phyloP scores from a whole-genome alignment of 2,113 vertebrate species.

The Oncorhynchus nerka region DNA sequence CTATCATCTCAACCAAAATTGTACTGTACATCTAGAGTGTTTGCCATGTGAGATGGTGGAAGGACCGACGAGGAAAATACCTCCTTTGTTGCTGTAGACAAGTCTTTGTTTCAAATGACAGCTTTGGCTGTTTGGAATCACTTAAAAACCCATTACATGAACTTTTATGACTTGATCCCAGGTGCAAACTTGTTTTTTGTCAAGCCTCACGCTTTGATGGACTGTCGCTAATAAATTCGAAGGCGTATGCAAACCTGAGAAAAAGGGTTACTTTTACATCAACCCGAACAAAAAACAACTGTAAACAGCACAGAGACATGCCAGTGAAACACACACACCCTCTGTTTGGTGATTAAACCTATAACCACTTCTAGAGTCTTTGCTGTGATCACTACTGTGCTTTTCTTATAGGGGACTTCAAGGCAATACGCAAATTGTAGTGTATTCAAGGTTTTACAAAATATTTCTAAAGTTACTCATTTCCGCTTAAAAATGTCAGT shows the following conservation, averaged over 20 bases:
- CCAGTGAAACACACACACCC: slow-evolving; percentile 26
- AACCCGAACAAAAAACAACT: slow-evolving; percentile 29
- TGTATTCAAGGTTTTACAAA: too few relatives aligned
- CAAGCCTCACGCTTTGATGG: slow-evolving; percentile 16
- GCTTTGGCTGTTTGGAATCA: slow-evolving; percentile 30
- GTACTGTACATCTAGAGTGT: neutral
- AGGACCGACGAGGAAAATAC: slow-evolving; percentile 5
- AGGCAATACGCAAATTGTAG: slow-evolving; percentile 13
- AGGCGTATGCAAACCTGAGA: slow-evolving; percentile 1
- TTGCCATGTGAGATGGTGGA: neutral
- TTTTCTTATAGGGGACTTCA: slow-evolving; percentile 28
- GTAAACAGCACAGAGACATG: slow-evolving; percentile 47
- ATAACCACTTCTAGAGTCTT: neutral
- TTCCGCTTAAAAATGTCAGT: too few relatives aligned
- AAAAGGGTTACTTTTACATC: slow-evolving; percentile 6
- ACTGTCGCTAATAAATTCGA: slow-evolving; percentile 18
- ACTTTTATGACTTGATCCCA: slow-evolving; percentile 55
- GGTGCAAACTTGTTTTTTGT: slow-evolving; percentile 48
- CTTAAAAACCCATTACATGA: slow-evolving; percentile 54
- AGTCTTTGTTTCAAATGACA: slow-evolving; percentile 40
- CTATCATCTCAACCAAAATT: too few relatives aligned
- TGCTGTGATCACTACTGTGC: slow-evolving; percentile 24
- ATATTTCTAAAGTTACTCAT: too few relatives aligned
- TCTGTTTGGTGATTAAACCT: neutral
- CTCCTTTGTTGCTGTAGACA: slow-evolving; percentile 14